A percentile compares a stretch with the other conserved stretches of the same genome.
Conservation (phyloP, 2,797 vertebrate genomes). For the Stomatorhinus walkeri region DNA sequence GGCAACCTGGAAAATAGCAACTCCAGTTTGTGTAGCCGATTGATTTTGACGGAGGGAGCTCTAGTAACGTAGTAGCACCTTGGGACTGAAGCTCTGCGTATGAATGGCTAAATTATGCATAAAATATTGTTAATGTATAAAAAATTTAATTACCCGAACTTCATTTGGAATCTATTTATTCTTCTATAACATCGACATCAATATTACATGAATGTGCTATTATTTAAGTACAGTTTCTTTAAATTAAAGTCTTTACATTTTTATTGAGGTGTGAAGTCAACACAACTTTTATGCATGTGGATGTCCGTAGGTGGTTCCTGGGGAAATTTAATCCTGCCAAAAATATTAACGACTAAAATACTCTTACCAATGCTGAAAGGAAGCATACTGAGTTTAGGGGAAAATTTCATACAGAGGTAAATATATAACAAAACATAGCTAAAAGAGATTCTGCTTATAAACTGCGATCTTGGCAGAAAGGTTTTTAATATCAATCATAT, state of each 20-base stretch:
- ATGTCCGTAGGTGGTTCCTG: not conserved
- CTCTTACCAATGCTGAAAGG: not conserved
- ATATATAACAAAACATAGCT: not conserved
- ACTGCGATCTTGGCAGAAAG: not conserved
- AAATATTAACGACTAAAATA: not conserved
- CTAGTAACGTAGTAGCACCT: not conserved
- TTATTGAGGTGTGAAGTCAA: not conserved
- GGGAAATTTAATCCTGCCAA: not conserved
- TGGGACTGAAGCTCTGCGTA: not conserved
- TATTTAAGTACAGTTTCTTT: not conserved
- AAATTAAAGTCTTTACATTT: too few relatives aligned
- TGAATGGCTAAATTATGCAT: not conserved
- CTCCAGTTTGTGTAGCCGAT: constrained; percentile 29
- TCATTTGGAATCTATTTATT: not conserved
- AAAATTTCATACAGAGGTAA: not conserved
- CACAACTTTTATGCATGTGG: not conserved
- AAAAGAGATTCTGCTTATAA: constrained; percentile 3
- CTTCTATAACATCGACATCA: not conserved
- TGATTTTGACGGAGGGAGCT: constrained; percentile 28
- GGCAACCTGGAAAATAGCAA: not conserved
- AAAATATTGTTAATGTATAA: not conserved
- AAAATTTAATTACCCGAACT: not conserved
- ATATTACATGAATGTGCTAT: not conserved
- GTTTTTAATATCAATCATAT: not conserved
- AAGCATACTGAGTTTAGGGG: too few relatives aligned